Percentiles rank a stretch among this genome's conserved stretches.
These are phyloP conservation scores for Platichthys flesus DNA, from an alignment of 2,113 vertebrate genomes.

Conservation along the genomic window DNA sequence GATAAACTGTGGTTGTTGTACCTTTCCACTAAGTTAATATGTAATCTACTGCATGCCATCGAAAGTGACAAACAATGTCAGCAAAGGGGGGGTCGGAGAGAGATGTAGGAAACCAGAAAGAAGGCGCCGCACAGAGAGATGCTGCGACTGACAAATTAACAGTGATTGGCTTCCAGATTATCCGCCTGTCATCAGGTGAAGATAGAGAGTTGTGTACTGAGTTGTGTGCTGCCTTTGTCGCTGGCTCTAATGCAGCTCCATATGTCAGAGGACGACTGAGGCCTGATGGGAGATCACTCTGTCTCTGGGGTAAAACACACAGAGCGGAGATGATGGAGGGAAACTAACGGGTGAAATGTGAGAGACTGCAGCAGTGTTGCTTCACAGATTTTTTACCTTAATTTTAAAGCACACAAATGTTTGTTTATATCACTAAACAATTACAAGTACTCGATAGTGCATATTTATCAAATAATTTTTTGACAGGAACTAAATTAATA, in stretches of 20 bases:
- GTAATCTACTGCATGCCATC: not conserved
- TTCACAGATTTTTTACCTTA: not conserved
- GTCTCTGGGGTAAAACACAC: not conserved
- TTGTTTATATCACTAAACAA: no score
- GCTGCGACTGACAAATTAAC: slow-evolving; percentile 1
- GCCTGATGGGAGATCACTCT: slow-evolving; percentile 25
- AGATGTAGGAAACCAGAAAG: not conserved
- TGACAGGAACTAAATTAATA: not conserved
- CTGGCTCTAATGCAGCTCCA: slow-evolving; percentile 35
- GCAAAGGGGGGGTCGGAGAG: not conserved
- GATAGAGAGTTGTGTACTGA: not conserved
- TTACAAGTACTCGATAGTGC: no score
- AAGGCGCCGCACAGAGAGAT: slow-evolving; percentile 8
- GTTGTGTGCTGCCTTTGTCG: slow-evolving; percentile 5
- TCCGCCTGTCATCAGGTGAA: slow-evolving; percentile 31
- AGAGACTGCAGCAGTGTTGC: not conserved
- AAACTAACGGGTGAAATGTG: not conserved
- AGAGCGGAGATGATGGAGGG: slow-evolving; percentile 1
- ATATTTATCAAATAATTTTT: no score
- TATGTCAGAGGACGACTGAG: slow-evolving; percentile 33
- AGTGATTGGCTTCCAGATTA: slow-evolving; percentile 29
- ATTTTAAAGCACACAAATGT: not conserved
- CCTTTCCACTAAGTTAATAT: no score
- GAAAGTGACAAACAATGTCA: not conserved
- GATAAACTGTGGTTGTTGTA: no score